Conservation (phyloP, 2,888 invertebrate genomes). For the Acrobasis consociella region DNA sequence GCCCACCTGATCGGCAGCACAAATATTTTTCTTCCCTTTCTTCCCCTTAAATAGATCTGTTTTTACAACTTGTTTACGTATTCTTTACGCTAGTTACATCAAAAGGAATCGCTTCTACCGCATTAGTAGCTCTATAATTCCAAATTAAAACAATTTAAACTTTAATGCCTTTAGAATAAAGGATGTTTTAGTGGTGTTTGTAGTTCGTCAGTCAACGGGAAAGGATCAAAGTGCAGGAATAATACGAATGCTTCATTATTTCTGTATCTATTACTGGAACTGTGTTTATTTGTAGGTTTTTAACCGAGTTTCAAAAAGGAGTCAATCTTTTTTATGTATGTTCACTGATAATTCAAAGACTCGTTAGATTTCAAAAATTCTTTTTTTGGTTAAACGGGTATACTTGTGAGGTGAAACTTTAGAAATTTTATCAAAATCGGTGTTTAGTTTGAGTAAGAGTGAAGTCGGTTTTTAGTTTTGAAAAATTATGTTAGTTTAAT, state of each 20-base stretch:
- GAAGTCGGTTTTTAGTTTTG: too few relatives aligned
- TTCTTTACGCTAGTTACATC: conserved; percentile 15
- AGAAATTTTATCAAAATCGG: too few relatives aligned
- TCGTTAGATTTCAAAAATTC: too few relatives aligned
- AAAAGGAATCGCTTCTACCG: conserved; percentile 4
- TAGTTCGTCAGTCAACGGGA: neutral
- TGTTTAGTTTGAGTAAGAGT: too few relatives aligned
- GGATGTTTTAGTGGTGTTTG: neutral
- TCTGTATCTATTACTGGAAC: conserved; percentile 4
- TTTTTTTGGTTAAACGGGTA: too few relatives aligned
- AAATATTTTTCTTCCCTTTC: conserved; percentile 16
- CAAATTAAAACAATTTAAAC: neutral
- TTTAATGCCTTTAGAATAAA: neutral
- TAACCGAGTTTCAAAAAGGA: too few relatives aligned
- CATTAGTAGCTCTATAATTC: neutral
- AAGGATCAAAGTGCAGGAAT: neutral
- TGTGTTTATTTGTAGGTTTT: neutral
- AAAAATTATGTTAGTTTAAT: neutral
- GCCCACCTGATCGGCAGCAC: conserved; percentile 16
- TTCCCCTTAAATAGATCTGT: conserved; percentile 19
- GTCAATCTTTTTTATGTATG: too few relatives aligned
- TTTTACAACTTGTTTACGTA: conserved; percentile 13
- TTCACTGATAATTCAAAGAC: too few relatives aligned
- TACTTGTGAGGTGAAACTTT: too few relatives aligned
- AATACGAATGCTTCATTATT: conserved; percentile 4